These are phyloP conservation scores for Tenrec ecaudatus DNA, from an alignment of 2,113 vertebrate species.

Conservation along the genomic window DNA sequence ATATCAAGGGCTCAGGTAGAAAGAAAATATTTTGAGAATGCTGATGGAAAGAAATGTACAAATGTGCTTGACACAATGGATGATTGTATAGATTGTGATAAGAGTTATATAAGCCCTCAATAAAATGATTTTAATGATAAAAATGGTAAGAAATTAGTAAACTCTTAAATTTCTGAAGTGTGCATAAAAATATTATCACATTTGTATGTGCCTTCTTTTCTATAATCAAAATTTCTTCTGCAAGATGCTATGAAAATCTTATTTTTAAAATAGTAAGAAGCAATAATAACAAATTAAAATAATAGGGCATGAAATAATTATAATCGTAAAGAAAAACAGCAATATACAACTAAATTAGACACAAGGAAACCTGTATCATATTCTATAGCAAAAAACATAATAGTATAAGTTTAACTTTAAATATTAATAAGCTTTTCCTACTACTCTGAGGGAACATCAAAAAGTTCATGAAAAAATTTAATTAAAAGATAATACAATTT, in stretches of 20 bases:
- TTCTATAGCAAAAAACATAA: slow-evolving; percentile 34
- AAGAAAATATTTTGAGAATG: too few species aligned
- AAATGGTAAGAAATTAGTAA: slow-evolving; percentile 22
- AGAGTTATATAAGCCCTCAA: too few species aligned
- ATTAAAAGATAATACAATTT: too few species aligned
- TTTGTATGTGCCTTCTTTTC: slow-evolving; percentile 1
- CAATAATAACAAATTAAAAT: slow-evolving; percentile 42
- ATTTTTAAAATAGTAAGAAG: slow-evolving; percentile 50
- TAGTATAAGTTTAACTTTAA: slow-evolving; percentile 45
- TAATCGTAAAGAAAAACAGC: background rate
- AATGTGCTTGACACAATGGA: too few species aligned
- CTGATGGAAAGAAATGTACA: too few species aligned
- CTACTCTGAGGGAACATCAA: too few species aligned
- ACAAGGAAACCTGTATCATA: background rate
- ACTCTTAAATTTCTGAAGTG: slow-evolving; percentile 29
- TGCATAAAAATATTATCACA: slow-evolving; percentile 18
- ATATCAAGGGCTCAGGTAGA: too few species aligned
- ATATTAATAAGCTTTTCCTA: background rate
- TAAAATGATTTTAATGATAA: too few species aligned
- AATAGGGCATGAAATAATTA: background rate
- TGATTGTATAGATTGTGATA: too few species aligned
- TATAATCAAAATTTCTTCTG: slow-evolving; percentile 21
- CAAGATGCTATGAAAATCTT: slow-evolving; percentile 20
- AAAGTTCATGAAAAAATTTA: too few species aligned
- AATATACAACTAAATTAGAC: slow-evolving; percentile 30